A percentile compares a stretch with the other conserved stretches of the same genome.
phyloP scores from a whole-genome alignment of 2,113 vertebrate species.

The Pogonocichla stellata region DNA sequence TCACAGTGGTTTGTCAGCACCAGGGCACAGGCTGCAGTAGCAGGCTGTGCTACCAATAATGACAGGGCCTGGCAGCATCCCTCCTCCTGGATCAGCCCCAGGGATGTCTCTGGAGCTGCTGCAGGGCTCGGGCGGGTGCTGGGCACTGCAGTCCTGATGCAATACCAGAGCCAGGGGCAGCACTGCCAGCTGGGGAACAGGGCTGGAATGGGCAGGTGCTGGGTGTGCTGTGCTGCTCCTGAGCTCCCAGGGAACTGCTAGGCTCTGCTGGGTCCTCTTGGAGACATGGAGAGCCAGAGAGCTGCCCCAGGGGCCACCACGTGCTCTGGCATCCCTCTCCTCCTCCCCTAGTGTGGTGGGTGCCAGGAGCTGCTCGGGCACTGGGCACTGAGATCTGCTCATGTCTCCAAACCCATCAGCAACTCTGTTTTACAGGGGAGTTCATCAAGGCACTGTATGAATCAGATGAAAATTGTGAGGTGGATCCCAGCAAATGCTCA shows the following conservation, averaged over 20 bases:
- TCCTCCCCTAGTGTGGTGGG: neutral
- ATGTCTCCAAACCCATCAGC: neutral
- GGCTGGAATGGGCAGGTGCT: neutral
- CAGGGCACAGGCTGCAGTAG: slow-evolving; percentile 13
- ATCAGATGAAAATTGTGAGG: slow-evolving; percentile 99
- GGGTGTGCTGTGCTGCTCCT: neutral
- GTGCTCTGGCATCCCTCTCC: fast-evolving
- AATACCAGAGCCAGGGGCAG: neutral
- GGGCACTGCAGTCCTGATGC: neutral
- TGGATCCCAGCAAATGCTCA: slow-evolving; percentile 93
- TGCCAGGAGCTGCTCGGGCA: fast-evolving
- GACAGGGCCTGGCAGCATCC: neutral
- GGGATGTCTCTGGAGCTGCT: neutral
- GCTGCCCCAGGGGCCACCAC: neutral
- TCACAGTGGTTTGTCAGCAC: neutral
- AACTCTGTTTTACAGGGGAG: slow-evolving; percentile 80
- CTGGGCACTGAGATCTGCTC: neutral
- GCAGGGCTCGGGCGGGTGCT: neutral
- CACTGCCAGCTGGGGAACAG: neutral
- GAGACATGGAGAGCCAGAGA: neutral
- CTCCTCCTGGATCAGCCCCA: neutral
- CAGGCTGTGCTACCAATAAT: neutral
- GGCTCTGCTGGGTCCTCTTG: neutral
- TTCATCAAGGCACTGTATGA: slow-evolving; percentile 98
- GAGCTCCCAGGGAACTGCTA: fast-evolving